Conservation (phyloP, 2,888 invertebrate genomes). For the Oligia strigilis region DNA sequence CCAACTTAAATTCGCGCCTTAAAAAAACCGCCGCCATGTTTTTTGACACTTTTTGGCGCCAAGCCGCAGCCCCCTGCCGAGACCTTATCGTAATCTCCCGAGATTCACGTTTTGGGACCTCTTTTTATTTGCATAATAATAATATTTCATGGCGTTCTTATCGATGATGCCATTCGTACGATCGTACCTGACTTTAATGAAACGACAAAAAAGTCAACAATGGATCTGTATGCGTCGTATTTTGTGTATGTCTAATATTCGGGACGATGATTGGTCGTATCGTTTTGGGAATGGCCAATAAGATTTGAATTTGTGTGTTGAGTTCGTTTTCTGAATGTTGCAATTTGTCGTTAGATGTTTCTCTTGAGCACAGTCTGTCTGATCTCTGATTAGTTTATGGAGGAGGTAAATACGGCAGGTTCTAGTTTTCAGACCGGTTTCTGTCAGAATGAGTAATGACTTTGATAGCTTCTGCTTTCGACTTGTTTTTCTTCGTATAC, state of each 20-base stretch:
- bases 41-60: slow-evolving; percentile 83
- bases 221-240: slow-evolving; percentile 49
- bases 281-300: slow-evolving; percentile 41
- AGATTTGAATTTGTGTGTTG: slow-evolving; percentile 39
- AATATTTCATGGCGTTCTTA: slow-evolving; percentile 70
- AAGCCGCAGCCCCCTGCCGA: slow-evolving; percentile 72
- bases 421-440: slow-evolving; percentile 37
- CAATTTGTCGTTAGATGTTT: slow-evolving; percentile 21
- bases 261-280: slow-evolving; percentile 39
- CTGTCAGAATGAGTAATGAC: slow-evolving; percentile 34
- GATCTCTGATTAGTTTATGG: slow-evolving; percentile 39
- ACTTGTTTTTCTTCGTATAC: slow-evolving; percentile 41
- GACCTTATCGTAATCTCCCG: slow-evolving; percentile 78
- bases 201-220: slow-evolving; percentile 65
- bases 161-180: slow-evolving; percentile 64
- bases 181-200: slow-evolving; percentile 54
- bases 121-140: slow-evolving; percentile 73
- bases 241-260: slow-evolving; percentile 47
- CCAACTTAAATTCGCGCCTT: slow-evolving; percentile 70
- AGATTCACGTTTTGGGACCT: slow-evolving; percentile 73
- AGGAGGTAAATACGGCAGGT: slow-evolving; percentile 19
- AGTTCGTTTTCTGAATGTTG: slow-evolving; percentile 32
- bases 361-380: slow-evolving; percentile 8
- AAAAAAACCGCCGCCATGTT: slow-evolving; percentile 68
- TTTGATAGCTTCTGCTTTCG: slow-evolving; percentile 41